Evolutionary conservation across 2,113 vertebrate genomes (phyloP).

Genomic region (Eulacestoma nigropectus): DNA sequence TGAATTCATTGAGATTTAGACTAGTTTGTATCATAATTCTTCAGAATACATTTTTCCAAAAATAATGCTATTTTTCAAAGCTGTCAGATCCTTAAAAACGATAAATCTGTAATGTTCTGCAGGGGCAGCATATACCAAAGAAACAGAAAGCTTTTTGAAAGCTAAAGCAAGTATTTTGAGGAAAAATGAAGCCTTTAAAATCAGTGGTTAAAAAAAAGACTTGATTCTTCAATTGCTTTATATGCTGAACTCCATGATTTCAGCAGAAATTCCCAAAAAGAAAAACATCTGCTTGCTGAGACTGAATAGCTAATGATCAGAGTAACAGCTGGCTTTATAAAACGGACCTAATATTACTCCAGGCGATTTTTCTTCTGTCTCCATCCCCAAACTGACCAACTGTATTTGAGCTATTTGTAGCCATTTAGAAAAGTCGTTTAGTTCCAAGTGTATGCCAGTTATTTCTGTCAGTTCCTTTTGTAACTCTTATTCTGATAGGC

Average conservation of each 20-base stretch:
- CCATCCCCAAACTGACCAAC: not conserved
- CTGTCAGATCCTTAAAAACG: not conserved
- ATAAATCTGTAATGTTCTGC: not conserved
- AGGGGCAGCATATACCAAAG: not conserved
- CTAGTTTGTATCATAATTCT: not conserved
- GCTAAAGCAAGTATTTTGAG: not conserved
- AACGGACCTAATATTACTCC: not conserved
- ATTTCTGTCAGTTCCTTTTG: not conserved
- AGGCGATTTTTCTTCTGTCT: not conserved
- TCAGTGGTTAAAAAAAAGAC: not conserved
- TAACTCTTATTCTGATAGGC: not conserved
- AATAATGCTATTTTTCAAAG: not conserved
- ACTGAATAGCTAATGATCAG: not conserved
- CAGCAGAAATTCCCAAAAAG: not conserved
- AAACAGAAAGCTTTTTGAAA: not conserved
- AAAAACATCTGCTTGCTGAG: slow-evolving; percentile 9
- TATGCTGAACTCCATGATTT: not conserved
- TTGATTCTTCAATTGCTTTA: not conserved
- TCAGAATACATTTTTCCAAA: not conserved
- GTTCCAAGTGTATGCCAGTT: not conserved
- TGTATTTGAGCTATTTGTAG: not conserved
- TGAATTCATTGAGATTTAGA: not conserved
- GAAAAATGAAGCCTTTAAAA: not conserved
- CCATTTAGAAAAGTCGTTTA: not conserved
- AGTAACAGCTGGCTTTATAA: slow-evolving; percentile 2